Conservation (phyloP, 2,113 vertebrate species). For the Corythornis cristatus region DNA sequence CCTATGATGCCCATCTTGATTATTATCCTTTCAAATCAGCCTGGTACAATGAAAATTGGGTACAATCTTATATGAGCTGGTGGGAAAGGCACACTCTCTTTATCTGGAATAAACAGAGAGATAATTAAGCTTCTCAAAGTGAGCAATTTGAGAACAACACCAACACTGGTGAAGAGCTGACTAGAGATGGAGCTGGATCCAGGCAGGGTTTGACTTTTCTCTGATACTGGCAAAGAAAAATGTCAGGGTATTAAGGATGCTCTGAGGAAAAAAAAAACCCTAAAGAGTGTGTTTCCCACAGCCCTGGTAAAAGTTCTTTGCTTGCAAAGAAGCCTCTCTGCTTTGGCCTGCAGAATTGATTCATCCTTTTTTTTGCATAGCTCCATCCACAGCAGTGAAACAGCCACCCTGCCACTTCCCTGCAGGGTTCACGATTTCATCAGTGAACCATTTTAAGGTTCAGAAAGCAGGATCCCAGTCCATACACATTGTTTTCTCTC, state of each 20-base stretch:
- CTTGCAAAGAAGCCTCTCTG: not conserved
- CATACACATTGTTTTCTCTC: not conserved
- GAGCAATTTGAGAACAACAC: not conserved
- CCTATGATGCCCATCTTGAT: not conserved
- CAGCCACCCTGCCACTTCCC: not conserved
- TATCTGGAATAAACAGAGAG: not conserved
- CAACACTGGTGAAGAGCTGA: not conserved
- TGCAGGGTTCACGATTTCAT: not conserved
- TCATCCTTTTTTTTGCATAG: not conserved
- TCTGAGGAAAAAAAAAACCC: not conserved
- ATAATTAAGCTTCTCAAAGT: not conserved
- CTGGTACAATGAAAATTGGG: not conserved
- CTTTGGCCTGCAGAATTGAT: not conserved
- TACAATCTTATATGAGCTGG: not conserved
- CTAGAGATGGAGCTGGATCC: not conserved
- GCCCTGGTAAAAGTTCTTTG: not conserved
- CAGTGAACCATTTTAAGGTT: not conserved
- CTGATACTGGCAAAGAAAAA: not conserved
- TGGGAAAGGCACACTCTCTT: not conserved
- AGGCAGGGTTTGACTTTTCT: not conserved
- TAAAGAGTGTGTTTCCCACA: not conserved
- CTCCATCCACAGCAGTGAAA: not conserved
- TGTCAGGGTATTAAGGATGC: not conserved
- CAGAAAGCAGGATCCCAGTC: not conserved
- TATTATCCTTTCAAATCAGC: not conserved